Evolutionary conservation across 64 coral and sea anemone genomes (phyloP), one percentile per base, ranked within the genome.

Genomic region (Stylophora pistillata): DNA sequence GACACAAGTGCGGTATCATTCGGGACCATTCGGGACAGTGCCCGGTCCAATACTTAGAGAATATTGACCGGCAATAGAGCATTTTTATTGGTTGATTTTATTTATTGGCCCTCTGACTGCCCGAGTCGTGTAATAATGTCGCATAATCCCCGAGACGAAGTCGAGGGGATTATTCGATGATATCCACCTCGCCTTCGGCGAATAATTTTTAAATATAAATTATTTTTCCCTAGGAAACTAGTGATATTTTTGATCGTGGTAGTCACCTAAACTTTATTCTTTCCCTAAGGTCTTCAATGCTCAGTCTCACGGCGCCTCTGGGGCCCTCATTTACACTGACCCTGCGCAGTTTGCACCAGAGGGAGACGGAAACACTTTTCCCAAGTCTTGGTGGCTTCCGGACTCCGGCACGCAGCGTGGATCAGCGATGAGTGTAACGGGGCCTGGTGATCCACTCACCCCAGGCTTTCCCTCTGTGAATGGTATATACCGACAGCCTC

Each of bases 261-360:
- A 78, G 15, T 11, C 27, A 55, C 76, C 1, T 16, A 78, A 25
- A 78, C 52, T 53, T 25, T 12, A 16, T n/a, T 9, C 5, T 72
- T 31, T 71, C 37, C 59, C 29, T 53, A 30, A 95, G 93, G 47
- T 95, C 6, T 68, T 81, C 28, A 61, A 56, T 10, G 81, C 93
- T 73, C 82, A 69, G 29, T 71, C 28, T 53, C 31, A 93, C 58
- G 91, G 95, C 13, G 95, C 95, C 10, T 33, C 56, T 34, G 95
- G 95, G 25, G 88, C 52, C 4, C 27, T 97, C 7, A 53, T 97
- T 0, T 97, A 97, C 87, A 97, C 81, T 1, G 95, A 97, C 76
- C 95, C 95, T 6, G 58, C 20, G 56, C 65, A 97, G 56, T 93
- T 93, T 83, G 95, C 95, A 9, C 95, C 95, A 33, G 91, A 93